Conservation (phyloP, 2,113 vertebrate species). For the Sterrhoptilus dennistouni region DNA sequence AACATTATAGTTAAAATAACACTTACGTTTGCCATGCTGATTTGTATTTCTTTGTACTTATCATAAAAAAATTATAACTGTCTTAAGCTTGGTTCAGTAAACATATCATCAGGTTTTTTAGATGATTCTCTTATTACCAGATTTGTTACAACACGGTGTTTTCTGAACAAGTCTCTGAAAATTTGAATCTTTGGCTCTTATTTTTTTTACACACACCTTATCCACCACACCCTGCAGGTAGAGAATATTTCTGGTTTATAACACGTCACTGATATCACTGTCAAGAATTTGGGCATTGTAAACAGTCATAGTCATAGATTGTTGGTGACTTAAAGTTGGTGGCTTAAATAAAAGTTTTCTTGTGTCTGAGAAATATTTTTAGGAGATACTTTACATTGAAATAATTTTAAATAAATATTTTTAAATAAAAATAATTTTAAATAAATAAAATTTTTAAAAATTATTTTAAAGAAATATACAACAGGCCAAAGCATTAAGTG, state of each 20-base stretch:
- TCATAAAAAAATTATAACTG: neutral
- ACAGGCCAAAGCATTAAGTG: neutral
- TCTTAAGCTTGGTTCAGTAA: neutral
- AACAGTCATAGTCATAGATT: neutral
- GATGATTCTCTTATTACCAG: neutral
- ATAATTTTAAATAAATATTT: no score
- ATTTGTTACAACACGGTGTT: neutral
- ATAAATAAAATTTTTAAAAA: no score
- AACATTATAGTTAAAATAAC: neutral
- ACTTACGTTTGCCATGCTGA: neutral
- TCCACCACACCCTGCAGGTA: rapidly evolving
- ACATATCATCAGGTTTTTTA: neutral
- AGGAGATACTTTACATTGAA: neutral
- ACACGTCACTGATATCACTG: neutral
- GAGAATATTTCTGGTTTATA: neutral
- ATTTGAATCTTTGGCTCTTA: neutral
- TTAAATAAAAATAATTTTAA: no score
- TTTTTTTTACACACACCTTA: neutral
- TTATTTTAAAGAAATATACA: no score
- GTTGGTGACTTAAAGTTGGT: neutral
- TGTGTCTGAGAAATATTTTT: neutral
- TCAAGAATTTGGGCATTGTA: neutral
- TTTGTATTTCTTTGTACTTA: neutral
- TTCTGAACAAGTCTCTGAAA: neutral
- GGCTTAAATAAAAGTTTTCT: neutral